Conservation (phyloP, 2,888 invertebrate species). For the Masnerella sp. region DNA sequence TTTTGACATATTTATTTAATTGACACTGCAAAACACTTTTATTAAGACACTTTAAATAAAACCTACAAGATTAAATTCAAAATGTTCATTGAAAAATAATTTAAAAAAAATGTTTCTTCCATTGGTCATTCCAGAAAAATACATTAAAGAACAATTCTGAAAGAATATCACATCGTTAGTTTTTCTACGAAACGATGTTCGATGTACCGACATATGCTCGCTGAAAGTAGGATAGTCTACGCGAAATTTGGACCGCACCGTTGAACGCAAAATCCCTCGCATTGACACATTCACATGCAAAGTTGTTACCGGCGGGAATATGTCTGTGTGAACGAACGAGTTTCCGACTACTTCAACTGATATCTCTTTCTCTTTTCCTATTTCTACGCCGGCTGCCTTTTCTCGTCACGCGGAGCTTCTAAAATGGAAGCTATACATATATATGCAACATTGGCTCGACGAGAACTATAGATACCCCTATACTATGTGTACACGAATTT, state of each 20-base stretch:
- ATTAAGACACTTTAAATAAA: too few relatives aligned
- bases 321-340: constrained; percentile 52
- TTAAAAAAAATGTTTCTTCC: too few relatives aligned
- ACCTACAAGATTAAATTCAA: too few relatives aligned
- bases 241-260: constrained; percentile 39
- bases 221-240: constrained; percentile 16
- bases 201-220: constrained; percentile 31
- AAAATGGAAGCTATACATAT: constrained; percentile 42
- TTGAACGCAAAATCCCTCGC: constrained; percentile 44
- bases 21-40: too few relatives aligned
- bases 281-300: constrained; percentile 55
- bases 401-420: constrained; percentile 46
- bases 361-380: constrained; percentile 54
- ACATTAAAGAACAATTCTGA: too few relatives aligned
- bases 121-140: too few relatives aligned
- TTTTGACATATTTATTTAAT: too few relatives aligned
- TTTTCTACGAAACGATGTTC: constrained; percentile 20
- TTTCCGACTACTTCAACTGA: constrained; percentile 60
- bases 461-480: constrained; percentile 20
- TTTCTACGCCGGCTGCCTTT: constrained; percentile 31
- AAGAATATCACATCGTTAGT: constrained; percentile 1
- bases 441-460: constrained; percentile 22
- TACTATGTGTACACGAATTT: constrained; percentile 7
- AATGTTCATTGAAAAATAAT: too few relatives aligned
- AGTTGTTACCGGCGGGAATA: constrained; percentile 30